phyloP scores from a whole-genome alignment of 2,113 vertebrate species.

The Epinephelus fuscoguttatus region DNA sequence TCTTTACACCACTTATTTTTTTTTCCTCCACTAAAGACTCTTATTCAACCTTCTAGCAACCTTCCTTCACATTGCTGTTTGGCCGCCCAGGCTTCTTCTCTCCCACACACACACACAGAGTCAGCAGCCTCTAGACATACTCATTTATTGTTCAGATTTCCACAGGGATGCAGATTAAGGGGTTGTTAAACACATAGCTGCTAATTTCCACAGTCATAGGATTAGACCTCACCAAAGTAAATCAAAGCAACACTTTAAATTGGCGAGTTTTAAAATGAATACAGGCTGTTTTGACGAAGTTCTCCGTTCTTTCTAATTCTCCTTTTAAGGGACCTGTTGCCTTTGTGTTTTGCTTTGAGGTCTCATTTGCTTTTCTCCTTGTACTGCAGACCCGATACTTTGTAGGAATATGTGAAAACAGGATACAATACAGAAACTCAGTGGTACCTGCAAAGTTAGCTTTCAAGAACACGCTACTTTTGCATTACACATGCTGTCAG shows the following conservation, averaged over 20 bases:
- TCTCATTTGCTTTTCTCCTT: background rate
- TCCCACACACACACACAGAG: slow-evolving; percentile 30
- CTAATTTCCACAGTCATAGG: background rate
- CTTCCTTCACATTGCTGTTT: slow-evolving; percentile 62
- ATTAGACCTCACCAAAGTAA: background rate
- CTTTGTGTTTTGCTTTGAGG: background rate
- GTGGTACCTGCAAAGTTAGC: background rate
- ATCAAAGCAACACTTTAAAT: background rate
- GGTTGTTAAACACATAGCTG: slow-evolving; percentile 28
- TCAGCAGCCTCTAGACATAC: slow-evolving; percentile 51
- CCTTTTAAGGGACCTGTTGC: background rate
- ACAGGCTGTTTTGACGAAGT: background rate
- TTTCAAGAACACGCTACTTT: background rate
- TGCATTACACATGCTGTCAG: background rate
- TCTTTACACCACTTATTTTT: slow-evolving; percentile 78
- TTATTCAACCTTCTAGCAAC: slow-evolving; percentile 73
- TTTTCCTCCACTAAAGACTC: slow-evolving; percentile 66
- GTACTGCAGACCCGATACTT: background rate
- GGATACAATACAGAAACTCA: background rate
- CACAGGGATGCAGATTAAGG: slow-evolving; percentile 45
- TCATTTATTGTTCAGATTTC: slow-evolving; percentile 59
- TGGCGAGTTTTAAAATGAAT: background rate
- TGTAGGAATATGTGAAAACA: slow-evolving; percentile 10
- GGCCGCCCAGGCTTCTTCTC: slow-evolving; percentile 46
- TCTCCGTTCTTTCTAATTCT: background rate